Evolutionary conservation across 2,113 vertebrate species (phyloP).

Genomic region (Corynorhinus townsendii): DNA sequence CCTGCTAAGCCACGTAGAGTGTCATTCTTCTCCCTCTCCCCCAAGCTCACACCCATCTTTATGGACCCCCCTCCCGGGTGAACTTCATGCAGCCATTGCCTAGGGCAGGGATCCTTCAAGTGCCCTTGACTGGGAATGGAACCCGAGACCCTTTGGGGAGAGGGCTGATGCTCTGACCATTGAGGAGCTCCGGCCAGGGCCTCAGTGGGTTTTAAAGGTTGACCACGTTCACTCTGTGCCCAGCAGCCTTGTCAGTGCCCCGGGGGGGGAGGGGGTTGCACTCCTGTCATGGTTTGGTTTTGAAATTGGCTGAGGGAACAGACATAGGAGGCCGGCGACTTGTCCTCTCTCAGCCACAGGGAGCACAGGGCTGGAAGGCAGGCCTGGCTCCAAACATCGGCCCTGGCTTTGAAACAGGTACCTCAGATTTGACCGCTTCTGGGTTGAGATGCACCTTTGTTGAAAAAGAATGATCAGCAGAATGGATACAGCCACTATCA

Average conservation of each 20-base stretch:
- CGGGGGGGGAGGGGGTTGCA: no score
- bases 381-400: neutral
- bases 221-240: neutral
- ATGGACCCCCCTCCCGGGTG: neutral
- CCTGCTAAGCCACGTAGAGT: neutral
- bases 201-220: neutral
- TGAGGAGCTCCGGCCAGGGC: no score
- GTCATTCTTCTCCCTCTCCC: no score
- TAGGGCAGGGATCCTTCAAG: neutral
- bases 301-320: neutral
- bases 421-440: neutral
- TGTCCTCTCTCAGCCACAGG: neutral
- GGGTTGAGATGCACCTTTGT: neutral
- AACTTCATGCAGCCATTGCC: rapidly evolving
- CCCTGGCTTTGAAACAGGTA: neutral
- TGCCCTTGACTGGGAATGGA: no score
- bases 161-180: no score
- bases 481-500: neutral
- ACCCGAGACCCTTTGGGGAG: no score
- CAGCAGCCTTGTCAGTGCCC: neutral
- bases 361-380: neutral
- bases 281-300: neutral
- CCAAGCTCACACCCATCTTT: neutral
- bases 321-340: neutral
- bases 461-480: neutral